Percentiles rank a stretch among this genome's conserved stretches.
Conservation (phyloP, 2,888 invertebrate species). For the Tenthredo livida region DNA sequence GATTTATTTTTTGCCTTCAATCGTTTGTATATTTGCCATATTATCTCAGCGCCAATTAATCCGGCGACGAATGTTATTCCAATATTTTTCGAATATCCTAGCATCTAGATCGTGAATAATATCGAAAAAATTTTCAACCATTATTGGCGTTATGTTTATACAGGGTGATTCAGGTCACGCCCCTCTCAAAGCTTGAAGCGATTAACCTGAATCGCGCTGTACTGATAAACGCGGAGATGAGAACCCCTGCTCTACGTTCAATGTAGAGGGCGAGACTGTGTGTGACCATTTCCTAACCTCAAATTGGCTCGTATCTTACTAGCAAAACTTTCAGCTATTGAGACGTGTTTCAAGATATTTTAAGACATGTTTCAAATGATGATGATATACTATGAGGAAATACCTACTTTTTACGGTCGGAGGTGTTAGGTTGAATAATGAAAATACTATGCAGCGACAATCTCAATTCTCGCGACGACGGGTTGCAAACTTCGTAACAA, state of each 20-base stretch:
- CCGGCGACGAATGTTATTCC: slow-evolving; percentile 23
- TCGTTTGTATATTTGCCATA: slow-evolving; percentile 60
- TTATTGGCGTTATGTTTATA: no score
- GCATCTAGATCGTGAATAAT: neutral
- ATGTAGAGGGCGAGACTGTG: neutral
- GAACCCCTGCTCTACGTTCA: neutral
- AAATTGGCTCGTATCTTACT: neutral
- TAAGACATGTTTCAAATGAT: no score
- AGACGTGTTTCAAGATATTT: neutral
- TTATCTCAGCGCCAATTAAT: slow-evolving; percentile 57
- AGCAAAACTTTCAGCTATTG: neutral
- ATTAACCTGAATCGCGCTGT: no score
- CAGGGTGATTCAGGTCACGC: no score
- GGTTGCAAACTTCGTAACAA: neutral
- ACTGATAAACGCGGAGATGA: neutral
- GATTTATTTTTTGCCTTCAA: slow-evolving; percentile 29
- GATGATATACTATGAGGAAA: neutral
- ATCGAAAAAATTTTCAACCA: no score
- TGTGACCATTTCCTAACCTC: neutral
- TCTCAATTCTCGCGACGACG: no score
- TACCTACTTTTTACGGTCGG: neutral
- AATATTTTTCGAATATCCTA: neutral
- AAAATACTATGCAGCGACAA: neutral
- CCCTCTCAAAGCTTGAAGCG: no score
- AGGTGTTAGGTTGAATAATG: neutral